Evolutionary conservation across 2,888 invertebrate species (phyloP), one percentile per base, ranked within the genome.

Genomic region (Harpagoxenus sublaevis): DNA sequence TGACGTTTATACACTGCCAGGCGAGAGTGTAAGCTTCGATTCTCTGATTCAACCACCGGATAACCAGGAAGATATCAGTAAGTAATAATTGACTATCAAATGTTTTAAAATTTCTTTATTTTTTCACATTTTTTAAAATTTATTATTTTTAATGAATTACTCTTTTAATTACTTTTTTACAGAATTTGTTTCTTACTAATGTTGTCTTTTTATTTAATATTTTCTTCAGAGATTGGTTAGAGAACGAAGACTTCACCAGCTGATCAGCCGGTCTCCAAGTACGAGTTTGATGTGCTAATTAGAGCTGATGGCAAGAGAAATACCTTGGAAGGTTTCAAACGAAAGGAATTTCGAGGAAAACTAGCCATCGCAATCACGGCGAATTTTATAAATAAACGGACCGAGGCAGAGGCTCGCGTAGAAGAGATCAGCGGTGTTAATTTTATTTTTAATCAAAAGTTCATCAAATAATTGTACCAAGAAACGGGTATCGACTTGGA

Each of bases 351-450:
- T 95, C 96, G 99, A 28, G 99, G 99, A 10, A 99, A 99, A 94
- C 96, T 99, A 85, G 99, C 99, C 35, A 99, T 99, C 95, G 99
- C 99, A n/a, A 99, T 99, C 91, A 99, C 99, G 0, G 99, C 99
- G 71, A 99, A 99, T 96, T 99, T 99, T 95, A 99, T 99, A 91
- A 99, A 99, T 95, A 97, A 98, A 89, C 98, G 98, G 93, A 97
- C 98, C 0, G 98, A 99, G 94, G 98, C 98, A 35, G 99, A 99
- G 95, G 99, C 98, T 0, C 95, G 98, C 93, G 99, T 99, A 63
- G 98, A 98, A 94, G 99, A 99, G 95, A 99, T 99, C 89, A 99
- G 98, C 92, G 98, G 98, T 4, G 99, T 99, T 0, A 99, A 99
- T 68, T 99, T 99, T 95, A 99, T 99, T 93, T 99, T 99, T 95